Evolutionary conservation across 2,113 vertebrate species (phyloP), one percentile per base, ranked within the genome.

Genomic region (Pterocles orientalis): DNA sequence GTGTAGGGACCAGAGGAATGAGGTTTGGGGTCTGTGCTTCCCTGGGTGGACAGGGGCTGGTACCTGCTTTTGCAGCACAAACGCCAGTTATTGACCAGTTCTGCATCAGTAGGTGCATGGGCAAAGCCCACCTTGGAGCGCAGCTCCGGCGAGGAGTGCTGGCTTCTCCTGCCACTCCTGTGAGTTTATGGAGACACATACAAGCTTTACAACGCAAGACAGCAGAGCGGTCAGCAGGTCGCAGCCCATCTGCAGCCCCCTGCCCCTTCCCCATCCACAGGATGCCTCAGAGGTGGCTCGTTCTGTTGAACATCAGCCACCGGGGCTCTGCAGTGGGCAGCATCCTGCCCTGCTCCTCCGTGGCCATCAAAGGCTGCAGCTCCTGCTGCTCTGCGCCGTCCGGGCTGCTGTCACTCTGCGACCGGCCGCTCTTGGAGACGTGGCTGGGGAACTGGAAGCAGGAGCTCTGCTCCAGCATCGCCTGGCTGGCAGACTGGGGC

Each of bases 331-430:
- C 19, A 1, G 82, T 2, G 2, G 97, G 97, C 8, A 97, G 93
- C 4, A 98, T 94, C 3, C 97, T 97, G 17, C 97, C 97, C 4
- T 94, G 98, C 87, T 97, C 98, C 82, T 97, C 87, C 0, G 95
- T 92, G 19, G 97, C 97, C 99, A 99, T 99, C 92, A 99, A 98
- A 2, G 99, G 99, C 95, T 98, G 98, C 90, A 98, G 97, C 97
- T 99, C 99, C 88, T 98, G 98, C 83, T 97, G 97, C 92, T 93
- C 97, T 18, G 97, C 90, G 1, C 97, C 92, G 2, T 98, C 97
- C 0, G 96, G 91, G 8, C 97, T 98, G 86, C 98, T 98, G 86
- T 98, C 97, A 31, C 98, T 98, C 53, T 84, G 98, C 5, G 68
- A 98, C 93, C 96, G 96, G 80, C 96, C 90, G 4, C 97, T 98